Base-by-base conservation (phyloP, 2,797 vertebrate species). In the Toxotes lorentzi region DNA sequence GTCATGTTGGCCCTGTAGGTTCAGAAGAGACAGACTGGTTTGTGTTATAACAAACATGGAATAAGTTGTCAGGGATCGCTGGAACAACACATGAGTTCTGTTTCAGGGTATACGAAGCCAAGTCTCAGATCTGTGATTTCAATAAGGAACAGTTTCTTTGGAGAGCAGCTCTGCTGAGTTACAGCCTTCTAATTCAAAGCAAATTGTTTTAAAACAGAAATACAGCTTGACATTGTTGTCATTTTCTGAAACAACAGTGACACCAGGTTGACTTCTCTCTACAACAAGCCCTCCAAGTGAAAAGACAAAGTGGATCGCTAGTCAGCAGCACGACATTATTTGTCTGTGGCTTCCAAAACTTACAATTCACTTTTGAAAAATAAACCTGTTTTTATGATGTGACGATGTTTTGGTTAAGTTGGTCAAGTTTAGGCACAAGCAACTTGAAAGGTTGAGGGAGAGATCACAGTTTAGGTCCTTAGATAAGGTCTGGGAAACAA, bases 11-110 rank as follows among this genome's bases (percentile, higher is more conserved):
- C n/a, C 27, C 41, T 32, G 11, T 35, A 11, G 43, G 32, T 30
- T 68, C 43, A 53, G 61, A 67, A 38, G 51, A 56, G 23, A 69
- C 53, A 60, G 35, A 17, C 45, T 32, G 21, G n/a, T 47, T 45
- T 32, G 47, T 71, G 47, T 61, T 61, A 41, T 12, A 53, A 62
- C 11, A 47, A 40, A 41, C 41, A 41, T 32, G 8, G 43, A 81
- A 54, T 40, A 64, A 58, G 50, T 38, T 59, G 59, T 64, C 53
- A 64, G 24, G 48, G 38, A 43, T 17, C 27, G 7, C 51, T 43
- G 41, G 45, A 58, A 43, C 27, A 53, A 23, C 45, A 43, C 51
- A n/a, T 51, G 14, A 19, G 12, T 21, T 41, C 5, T 58, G 34
- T 32, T 68, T 38, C n/a, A 16, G 21, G 23, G n/a, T 13, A 32